Conservation (phyloP, 2,113 vertebrate species). For the human region DNA sequence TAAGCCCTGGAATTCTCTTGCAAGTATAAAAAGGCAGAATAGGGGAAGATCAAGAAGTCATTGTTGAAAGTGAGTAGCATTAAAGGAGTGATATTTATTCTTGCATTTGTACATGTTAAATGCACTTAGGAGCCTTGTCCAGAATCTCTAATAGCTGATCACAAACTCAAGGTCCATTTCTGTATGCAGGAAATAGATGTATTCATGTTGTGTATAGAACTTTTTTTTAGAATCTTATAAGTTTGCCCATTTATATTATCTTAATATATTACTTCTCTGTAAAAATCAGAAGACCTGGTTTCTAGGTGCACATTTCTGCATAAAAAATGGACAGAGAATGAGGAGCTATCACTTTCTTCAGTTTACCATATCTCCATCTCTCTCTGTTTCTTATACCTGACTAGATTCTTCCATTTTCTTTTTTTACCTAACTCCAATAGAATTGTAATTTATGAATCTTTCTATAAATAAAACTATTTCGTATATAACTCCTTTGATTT, state of each 20-base stretch:
- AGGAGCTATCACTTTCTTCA: accelerated
- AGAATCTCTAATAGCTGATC: not conserved
- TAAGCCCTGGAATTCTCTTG: not conserved
- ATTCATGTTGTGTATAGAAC: not conserved
- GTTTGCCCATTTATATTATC: not conserved
- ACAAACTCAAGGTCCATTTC: not conserved
- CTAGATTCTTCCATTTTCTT: not conserved
- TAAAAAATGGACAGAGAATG: not conserved
- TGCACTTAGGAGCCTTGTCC: not conserved
- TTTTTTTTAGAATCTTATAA: not conserved
- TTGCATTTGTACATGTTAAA: not conserved
- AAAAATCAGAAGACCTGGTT: not conserved
- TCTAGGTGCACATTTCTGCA: not conserved
- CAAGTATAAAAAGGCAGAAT: not conserved
- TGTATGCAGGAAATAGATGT: not conserved
- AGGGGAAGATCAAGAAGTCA: not conserved
- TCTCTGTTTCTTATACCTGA: not conserved
- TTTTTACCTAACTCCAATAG: not conserved
- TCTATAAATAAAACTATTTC: not conserved
- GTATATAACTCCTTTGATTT: not conserved
- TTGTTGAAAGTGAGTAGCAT: not conserved
- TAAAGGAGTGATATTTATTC: not conserved
- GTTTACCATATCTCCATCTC: not conserved
- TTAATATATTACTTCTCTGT: not conserved
- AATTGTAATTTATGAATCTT: not conserved